Evolutionary conservation across 2,888 invertebrate genomes (phyloP).

Genomic region (Entomobrya proxima): DNA sequence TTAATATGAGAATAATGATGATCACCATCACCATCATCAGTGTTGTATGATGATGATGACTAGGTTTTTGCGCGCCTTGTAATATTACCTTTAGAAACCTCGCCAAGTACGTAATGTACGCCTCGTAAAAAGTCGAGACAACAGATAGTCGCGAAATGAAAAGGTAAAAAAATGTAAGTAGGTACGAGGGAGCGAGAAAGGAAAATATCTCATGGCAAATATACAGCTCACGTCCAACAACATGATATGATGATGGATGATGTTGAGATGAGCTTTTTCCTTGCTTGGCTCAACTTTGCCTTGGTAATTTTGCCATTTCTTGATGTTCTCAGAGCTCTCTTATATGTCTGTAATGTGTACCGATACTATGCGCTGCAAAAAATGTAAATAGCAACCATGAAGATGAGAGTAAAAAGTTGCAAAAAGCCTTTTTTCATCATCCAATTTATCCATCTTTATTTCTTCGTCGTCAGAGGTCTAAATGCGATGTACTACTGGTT

Average conservation of each 20-base stretch:
- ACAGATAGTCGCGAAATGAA: background rate
- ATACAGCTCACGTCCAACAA: conserved; percentile 15
- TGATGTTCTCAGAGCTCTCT: too few relatives aligned
- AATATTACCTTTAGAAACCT: too few relatives aligned
- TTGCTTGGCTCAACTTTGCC: background rate
- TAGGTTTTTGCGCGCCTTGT: too few relatives aligned
- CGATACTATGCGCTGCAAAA: background rate
- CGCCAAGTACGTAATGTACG: too few relatives aligned
- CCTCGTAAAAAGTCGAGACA: too few relatives aligned
- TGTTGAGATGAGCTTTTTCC: conserved; percentile 1
- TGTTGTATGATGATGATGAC: background rate
- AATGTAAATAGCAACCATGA: background rate
- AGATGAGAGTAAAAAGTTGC: conserved; percentile 12
- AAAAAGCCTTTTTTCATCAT: background rate
- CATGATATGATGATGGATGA: conserved; percentile 43
- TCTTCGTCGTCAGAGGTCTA: too few relatives aligned
- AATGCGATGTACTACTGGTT: too few relatives aligned
- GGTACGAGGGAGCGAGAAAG: background rate
- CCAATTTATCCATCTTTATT: background rate
- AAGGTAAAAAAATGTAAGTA: background rate
- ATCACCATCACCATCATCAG: too few relatives aligned
- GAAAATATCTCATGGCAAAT: background rate
- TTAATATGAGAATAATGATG: too few relatives aligned
- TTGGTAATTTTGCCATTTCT: background rate
- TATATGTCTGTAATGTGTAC: too few relatives aligned